These are phyloP conservation scores for Metacarcinus magister DNA, from an alignment of 2,888 invertebrate genomes.

Conservation along the genomic window DNA sequence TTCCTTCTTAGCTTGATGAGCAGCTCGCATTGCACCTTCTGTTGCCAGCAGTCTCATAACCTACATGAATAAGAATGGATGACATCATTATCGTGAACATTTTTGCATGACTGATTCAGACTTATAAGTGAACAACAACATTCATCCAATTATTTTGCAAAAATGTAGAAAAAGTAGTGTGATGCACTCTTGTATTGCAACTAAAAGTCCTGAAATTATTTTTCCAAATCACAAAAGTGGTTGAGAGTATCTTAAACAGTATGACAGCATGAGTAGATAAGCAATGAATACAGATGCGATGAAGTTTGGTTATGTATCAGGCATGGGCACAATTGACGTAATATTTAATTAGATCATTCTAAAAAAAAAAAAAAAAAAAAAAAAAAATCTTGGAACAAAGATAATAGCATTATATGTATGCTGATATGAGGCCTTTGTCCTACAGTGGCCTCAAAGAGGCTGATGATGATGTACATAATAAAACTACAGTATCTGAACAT, in stretches of 20 bases:
- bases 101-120: background rate
- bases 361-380: too few species aligned
- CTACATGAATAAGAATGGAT: background rate
- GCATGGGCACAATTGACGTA: background rate
- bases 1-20: constrained; percentile 73
- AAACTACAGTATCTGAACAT: background rate
- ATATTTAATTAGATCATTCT: too few species aligned
- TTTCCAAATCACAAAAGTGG: background rate
- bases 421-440: background rate
- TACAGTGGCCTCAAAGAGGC: background rate
- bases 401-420: too few species aligned
- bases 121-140: background rate
- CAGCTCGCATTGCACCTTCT: constrained; percentile 71
- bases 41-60: constrained; percentile 60
- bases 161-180: background rate
- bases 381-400: too few species aligned
- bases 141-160: background rate
- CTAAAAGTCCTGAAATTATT: background rate
- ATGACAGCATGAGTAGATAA: too few species aligned
- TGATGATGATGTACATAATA: background rate
- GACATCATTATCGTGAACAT: background rate
- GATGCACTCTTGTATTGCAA: background rate
- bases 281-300: too few species aligned
- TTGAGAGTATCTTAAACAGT: too few species aligned
- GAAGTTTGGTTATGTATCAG: too few species aligned